Conservation (phyloP, 2,888 invertebrate genomes). For the Rhingia campestris region DNA sequence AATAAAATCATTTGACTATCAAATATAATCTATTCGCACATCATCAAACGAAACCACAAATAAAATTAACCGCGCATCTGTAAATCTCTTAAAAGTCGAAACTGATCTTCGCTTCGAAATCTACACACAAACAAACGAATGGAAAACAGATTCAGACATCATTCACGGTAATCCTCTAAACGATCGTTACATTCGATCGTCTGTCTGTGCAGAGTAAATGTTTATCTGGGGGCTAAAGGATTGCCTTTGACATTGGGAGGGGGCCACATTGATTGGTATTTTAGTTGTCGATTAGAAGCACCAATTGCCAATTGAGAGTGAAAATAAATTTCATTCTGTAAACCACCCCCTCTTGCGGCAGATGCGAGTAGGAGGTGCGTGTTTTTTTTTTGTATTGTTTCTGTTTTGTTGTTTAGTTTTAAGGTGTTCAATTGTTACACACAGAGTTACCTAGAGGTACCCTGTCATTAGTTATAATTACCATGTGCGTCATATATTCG, state of each 20-base stretch:
- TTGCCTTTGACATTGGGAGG: conserved; percentile 64
- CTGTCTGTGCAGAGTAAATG: conserved; percentile 1
- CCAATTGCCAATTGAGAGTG: conserved; percentile 43
- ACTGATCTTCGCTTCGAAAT: neutral
- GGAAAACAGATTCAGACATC: conserved; percentile 20
- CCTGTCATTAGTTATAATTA: conserved; percentile 39
- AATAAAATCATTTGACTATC: neutral
- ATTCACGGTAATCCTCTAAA: conserved; percentile 4
- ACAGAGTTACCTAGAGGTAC: neutral
- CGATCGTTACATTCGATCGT: conserved; percentile 4
- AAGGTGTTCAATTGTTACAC: conserved; percentile 22
- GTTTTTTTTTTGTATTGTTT: neutral
- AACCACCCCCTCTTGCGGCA: neutral
- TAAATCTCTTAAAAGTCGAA: conserved; percentile 32
- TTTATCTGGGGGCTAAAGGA: conserved; percentile 15
- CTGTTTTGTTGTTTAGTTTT: neutral
- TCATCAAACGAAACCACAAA: conserved; percentile 42
- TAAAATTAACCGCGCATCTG: conserved; percentile 13
- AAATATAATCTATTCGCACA: neutral
- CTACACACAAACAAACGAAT: neutral
- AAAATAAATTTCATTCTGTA: conserved; percentile 29
- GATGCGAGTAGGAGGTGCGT: neutral
- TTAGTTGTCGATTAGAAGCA: conserved; percentile 41
- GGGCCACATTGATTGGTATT: conserved; percentile 49
- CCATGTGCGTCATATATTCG: conserved; percentile 39